phyloP scores from a whole-genome alignment of 2,113 vertebrate species.

The Bettongia penicillata region DNA sequence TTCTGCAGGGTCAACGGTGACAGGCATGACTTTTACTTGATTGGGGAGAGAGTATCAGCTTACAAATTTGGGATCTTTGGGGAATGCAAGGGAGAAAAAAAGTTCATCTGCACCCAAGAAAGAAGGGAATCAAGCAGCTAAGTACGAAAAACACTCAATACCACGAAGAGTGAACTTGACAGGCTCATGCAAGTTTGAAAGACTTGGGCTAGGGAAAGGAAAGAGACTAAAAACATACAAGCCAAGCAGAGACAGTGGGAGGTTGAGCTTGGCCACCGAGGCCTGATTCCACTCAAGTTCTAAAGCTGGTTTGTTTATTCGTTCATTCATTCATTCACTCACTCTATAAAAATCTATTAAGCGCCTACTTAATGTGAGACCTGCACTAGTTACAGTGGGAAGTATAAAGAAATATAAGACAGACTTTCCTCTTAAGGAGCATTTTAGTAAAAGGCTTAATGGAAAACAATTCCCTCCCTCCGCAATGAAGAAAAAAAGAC shows the following conservation, averaged over 20 bases:
- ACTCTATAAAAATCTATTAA: not conserved
- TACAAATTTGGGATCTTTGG: not conserved
- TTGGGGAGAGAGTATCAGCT: not conserved
- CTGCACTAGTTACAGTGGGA: not conserved
- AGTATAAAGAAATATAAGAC: not conserved
- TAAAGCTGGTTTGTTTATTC: not conserved
- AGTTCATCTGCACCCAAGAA: not conserved
- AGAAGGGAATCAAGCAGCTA: not conserved
- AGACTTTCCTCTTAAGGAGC: not conserved
- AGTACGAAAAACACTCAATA: not conserved
- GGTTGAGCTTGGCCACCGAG: not conserved
- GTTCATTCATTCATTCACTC: too few relatives aligned
- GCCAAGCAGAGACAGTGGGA: not conserved
- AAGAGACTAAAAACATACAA: not conserved
- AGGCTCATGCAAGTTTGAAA: not conserved
- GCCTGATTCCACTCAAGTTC: not conserved
- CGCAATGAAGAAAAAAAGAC: not conserved
- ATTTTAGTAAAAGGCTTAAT: not conserved
- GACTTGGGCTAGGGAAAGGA: not conserved
- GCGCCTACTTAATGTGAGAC: not conserved
- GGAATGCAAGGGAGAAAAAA: slow-evolving; percentile 13
- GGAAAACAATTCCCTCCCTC: not conserved
- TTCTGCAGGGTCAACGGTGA: not conserved
- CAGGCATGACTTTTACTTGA: not conserved
- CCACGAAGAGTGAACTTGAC: not conserved